Percentiles rank a stretch among this genome's conserved stretches.
phyloP scores from a whole-genome alignment of 2,888 invertebrate genomes.

The Dorcus parallelipipedus region DNA sequence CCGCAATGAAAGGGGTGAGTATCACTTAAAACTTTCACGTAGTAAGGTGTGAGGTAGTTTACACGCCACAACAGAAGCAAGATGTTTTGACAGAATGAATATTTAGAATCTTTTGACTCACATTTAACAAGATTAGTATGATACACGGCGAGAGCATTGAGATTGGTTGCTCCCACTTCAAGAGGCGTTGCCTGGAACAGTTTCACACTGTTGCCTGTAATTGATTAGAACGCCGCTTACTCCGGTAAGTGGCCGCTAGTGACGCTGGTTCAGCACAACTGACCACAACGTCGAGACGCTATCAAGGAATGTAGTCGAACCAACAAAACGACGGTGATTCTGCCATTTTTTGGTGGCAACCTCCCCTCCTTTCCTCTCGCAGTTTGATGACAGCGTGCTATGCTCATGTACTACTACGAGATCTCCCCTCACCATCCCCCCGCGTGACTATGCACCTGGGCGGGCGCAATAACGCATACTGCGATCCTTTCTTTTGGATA shows the following conservation, averaged over 20 bases:
- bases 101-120: constrained; percentile 48
- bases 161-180: constrained; percentile 52
- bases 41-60: constrained; percentile 25
- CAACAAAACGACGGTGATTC: constrained; percentile 27
- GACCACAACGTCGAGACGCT: constrained; percentile 56
- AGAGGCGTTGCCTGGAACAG: constrained; percentile 43
- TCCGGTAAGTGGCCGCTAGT: constrained; percentile 22
- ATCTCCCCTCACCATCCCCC: constrained; percentile 30
- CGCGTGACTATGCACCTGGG: constrained; percentile 55
- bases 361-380: constrained; percentile 32
- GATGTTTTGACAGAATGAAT: constrained; percentile 51
- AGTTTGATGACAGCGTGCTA: constrained; percentile 43
- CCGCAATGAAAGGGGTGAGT: not conserved
- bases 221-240: constrained; percentile 48
- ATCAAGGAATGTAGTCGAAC: constrained; percentile 52
- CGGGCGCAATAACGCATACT: constrained; percentile 41
- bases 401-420: constrained; percentile 38
- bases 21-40: constrained; percentile 17
- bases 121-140: constrained; percentile 48
- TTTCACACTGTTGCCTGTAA: constrained; percentile 56
- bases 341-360: constrained; percentile 44
- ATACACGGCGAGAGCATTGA: constrained; percentile 48
- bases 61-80: constrained; percentile 39
- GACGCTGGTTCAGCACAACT: constrained; percentile 53
- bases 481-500: constrained; percentile 32